Evolutionary conservation across 1,140 invertebrate genomes (phyloP).

Genomic region (Oedothorax gibbosus): DNA sequence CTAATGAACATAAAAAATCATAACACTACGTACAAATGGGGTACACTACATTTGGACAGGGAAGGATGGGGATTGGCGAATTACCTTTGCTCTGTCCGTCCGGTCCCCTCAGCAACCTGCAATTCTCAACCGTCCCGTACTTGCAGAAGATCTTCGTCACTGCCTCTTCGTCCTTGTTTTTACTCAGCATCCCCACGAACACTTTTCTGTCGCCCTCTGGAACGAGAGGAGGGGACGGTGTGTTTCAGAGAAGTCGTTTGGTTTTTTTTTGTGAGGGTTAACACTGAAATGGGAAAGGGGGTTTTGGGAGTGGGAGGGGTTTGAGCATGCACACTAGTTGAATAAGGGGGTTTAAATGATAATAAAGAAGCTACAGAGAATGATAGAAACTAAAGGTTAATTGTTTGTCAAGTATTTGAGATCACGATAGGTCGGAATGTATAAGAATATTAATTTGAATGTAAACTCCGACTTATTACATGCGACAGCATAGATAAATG

Average conservation of each 20-base stretch:
- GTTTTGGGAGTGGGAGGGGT: background rate
- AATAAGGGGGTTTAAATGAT: background rate
- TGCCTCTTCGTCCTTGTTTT: constrained; percentile 99
- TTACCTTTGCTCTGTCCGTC: constrained; percentile 96
- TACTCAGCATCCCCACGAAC: constrained; percentile 99
- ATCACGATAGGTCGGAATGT: too few relatives aligned
- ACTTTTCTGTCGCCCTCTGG: constrained; percentile 91
- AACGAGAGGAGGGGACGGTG: constrained; percentile 47
- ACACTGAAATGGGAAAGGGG: constrained; percentile 43
- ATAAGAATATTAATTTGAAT: too few relatives aligned
- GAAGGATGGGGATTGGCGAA: background rate
- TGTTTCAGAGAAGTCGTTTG: constrained; percentile 47
- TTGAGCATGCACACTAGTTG: background rate
- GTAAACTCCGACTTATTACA: too few relatives aligned
- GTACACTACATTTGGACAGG: background rate
- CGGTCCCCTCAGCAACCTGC: constrained; percentile 95
- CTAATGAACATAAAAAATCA: too few relatives aligned
- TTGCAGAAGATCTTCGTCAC: constrained; percentile 92
- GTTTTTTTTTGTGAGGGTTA: background rate
- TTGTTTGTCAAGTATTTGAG: too few relatives aligned
- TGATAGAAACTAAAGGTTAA: background rate
- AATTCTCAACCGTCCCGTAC: constrained; percentile 98
- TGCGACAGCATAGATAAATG: too few relatives aligned
- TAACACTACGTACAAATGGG: background rate
- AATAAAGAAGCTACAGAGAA: background rate